These are phyloP conservation scores for Cryptoprocta ferox DNA, from an alignment of 2,797 vertebrate species.

Conservation along the genomic window DNA sequence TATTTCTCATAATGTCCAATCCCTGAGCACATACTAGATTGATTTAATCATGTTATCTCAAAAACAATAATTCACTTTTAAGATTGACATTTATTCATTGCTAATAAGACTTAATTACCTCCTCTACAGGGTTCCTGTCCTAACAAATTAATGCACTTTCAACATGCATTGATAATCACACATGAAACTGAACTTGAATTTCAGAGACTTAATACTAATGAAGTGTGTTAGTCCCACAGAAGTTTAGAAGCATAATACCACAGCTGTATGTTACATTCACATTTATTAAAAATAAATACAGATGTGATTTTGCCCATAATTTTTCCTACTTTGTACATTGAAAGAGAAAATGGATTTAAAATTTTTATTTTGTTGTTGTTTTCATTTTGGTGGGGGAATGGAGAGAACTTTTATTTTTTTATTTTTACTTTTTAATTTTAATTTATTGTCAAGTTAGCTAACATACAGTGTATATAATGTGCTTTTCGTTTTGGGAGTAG, in stretches of 20 bases:
- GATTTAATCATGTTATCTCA: not conserved
- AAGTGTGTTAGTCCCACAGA: not conserved
- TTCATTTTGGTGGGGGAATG: not conserved
- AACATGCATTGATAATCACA: not conserved
- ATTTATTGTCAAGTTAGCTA: too few relatives aligned
- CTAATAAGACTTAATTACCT: conserved; percentile 29
- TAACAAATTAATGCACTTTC: conserved; percentile 37
- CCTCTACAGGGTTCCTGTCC: not conserved
- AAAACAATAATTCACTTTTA: conserved; percentile 48
- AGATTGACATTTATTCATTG: not conserved
- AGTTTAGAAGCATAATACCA: conserved; percentile 21
- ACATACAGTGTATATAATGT: too few relatives aligned
- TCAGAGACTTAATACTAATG: not conserved
- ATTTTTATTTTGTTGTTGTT: not conserved
- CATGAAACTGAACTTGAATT: conserved; percentile 37
- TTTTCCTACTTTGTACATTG: not conserved
- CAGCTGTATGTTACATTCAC: not conserved
- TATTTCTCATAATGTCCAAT: not conserved
- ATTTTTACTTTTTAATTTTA: too few relatives aligned
- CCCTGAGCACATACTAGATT: not conserved
- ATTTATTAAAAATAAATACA: conserved; percentile 35
- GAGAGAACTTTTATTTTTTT: not conserved
- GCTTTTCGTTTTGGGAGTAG: too few relatives aligned
- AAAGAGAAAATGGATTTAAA: not conserved
- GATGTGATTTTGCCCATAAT: not conserved